Evolutionary conservation across 2,888 invertebrate species (phyloP).

Genomic region (Lysandra coridon): DNA sequence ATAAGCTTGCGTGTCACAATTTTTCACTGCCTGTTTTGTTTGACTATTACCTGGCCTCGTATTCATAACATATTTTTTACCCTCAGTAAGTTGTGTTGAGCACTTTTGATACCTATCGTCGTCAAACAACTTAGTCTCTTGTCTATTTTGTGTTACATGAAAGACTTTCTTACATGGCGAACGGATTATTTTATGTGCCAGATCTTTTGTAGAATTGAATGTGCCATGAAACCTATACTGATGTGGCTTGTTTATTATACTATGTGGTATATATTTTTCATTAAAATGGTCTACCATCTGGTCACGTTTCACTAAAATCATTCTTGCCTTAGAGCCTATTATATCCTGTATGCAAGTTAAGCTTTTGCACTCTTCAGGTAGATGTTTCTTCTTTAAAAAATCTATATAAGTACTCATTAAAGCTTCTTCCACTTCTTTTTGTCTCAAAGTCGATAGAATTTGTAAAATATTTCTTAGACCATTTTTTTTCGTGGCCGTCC

Average conservation of each 20-base stretch:
- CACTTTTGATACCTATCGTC: background rate
- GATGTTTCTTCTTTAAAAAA: constrained; percentile 56
- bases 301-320: background rate
- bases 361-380: background rate
- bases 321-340: constrained; percentile 23
- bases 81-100: background rate
- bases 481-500: constrained; percentile 54
- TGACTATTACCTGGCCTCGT: background rate
- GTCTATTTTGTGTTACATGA: background rate
- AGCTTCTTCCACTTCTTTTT: constrained; percentile 55
- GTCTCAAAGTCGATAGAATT: constrained; percentile 51
- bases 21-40: background rate
- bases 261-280: background rate
- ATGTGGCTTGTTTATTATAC: background rate
- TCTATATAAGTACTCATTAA: constrained; percentile 65
- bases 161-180: background rate
- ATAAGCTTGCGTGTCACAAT: background rate
- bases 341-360: background rate
- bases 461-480: constrained; percentile 53
- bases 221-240: background rate
- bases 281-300: background rate
- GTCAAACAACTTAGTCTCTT: background rate
- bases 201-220: background rate
- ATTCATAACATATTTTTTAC: background rate
- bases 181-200: background rate